Conservation (phyloP, 2,113 vertebrate species). For the Ciconia stormi region DNA sequence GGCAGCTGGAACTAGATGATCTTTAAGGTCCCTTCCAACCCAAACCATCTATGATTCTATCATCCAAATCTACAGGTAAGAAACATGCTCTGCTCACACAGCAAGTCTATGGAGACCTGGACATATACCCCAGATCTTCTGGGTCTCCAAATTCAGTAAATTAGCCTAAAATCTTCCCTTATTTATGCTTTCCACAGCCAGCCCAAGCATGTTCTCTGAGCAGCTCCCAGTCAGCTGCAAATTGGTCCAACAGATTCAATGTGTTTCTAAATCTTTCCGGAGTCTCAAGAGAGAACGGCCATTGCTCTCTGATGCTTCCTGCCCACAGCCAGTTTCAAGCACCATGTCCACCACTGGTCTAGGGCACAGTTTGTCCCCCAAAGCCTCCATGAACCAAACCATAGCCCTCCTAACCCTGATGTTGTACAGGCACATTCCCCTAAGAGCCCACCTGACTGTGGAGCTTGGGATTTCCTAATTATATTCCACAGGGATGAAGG, state of each 20-base stretch:
- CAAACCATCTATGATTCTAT: not conserved
- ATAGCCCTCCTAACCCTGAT: not conserved
- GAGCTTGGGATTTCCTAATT: not conserved
- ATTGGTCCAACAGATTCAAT: not conserved
- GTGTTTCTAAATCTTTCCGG: not conserved
- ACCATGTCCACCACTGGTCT: not conserved
- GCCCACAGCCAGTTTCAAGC: not conserved
- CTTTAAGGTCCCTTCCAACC: not conserved
- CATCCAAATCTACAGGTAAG: not conserved
- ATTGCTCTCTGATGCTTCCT: not conserved
- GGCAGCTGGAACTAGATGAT: accelerated
- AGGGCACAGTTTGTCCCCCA: not conserved
- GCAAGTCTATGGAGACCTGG: not conserved
- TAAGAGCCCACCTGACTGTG: not conserved
- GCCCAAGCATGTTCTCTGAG: not conserved
- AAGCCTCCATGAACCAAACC: not conserved
- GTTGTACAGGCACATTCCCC: accelerated
- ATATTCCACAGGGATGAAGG: not conserved
- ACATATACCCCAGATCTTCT: not conserved
- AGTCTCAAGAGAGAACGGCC: not conserved
- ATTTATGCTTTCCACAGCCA: not conserved
- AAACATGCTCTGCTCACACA: not conserved
- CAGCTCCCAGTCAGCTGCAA: not conserved
- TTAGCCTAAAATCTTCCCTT: not conserved
- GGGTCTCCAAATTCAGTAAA: not conserved